Evolutionary conservation across 2,797 vertebrate genomes (phyloP).

Genomic region (Jordanella pulchra): DNA sequence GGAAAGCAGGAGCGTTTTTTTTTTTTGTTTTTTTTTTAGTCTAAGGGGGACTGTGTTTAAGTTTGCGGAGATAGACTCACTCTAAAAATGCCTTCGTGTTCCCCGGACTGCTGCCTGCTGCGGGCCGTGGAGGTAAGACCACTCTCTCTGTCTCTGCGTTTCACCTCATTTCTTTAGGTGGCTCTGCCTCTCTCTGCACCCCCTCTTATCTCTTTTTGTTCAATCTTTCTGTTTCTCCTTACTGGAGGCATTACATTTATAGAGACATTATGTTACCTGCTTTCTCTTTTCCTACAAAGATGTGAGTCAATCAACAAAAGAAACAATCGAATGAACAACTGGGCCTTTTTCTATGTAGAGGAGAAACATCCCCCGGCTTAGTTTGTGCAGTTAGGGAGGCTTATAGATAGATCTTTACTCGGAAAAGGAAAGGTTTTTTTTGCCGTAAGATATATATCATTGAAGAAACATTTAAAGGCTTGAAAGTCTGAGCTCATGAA

Average conservation of each 20-base stretch:
- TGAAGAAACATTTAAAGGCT: conserved; percentile 52
- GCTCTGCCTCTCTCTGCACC: conserved; percentile 23
- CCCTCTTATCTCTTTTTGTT: conserved; percentile 3
- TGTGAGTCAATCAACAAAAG: conserved; percentile 31
- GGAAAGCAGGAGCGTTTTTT: conserved; percentile 46
- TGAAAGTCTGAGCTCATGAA: conserved; percentile 53
- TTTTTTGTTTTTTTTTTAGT: conserved; percentile 33
- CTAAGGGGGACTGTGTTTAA: conserved; percentile 30
- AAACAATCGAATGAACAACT: conserved; percentile 33
- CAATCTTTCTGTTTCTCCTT: conserved; percentile 36
- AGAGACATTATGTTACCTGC: conserved; percentile 31
- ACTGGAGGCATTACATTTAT: conserved; percentile 26
- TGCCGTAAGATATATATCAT: conserved; percentile 44
- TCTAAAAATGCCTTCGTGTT: conserved; percentile 90
- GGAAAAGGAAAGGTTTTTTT: conserved; percentile 45
- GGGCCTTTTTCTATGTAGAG: conserved; percentile 17
- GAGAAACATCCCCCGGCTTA: conserved; percentile 25
- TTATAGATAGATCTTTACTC: conserved; percentile 30
- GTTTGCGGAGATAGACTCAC: conserved; percentile 68
- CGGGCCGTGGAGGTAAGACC: conserved; percentile 86
- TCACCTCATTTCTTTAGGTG: conserved; percentile 40
- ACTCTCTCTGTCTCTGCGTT: conserved; percentile 57
- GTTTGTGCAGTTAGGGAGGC: conserved; percentile 43
- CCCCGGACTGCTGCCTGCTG: conserved; percentile 87
- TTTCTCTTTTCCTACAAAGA: conserved; percentile 34